A percentile compares a stretch with the other conserved stretches of the same genome.
phyloP scores from a whole-genome alignment of 2,113 vertebrate genomes.

The Thryonomys swinderianus region DNA sequence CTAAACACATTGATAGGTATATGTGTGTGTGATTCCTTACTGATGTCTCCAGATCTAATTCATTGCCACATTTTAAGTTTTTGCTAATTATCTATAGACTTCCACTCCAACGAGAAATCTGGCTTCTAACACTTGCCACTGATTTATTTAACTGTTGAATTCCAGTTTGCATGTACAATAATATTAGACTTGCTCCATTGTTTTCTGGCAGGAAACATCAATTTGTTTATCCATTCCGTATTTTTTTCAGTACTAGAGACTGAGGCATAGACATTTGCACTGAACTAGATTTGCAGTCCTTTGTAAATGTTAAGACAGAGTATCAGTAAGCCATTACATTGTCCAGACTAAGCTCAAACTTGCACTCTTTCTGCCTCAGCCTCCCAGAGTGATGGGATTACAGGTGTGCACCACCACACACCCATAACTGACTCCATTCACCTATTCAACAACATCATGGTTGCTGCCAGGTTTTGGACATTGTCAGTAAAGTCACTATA shows the following conservation, averaged over 20 bases:
- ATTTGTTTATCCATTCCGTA: background rate
- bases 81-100: background rate
- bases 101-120: background rate
- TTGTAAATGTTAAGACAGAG: background rate
- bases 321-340: background rate
- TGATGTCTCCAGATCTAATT: background rate
- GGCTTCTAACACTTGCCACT: background rate
- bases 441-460: background rate
- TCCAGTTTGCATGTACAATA: background rate
- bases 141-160: background rate
- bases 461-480: background rate
- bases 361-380: background rate
- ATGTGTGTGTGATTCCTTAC: background rate
- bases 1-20: background rate
- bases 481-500: background rate
- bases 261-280: background rate
- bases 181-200: background rate
- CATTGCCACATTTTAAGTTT: slow-evolving; percentile 30
- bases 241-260: background rate
- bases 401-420: background rate
- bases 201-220: background rate
- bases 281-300: background rate
- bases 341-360: background rate
- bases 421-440: background rate
- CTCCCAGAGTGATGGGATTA: background rate